phyloP scores from a whole-genome alignment of 92 coral and sea anemone genomes.

The Zoanthus solanderi region DNA sequence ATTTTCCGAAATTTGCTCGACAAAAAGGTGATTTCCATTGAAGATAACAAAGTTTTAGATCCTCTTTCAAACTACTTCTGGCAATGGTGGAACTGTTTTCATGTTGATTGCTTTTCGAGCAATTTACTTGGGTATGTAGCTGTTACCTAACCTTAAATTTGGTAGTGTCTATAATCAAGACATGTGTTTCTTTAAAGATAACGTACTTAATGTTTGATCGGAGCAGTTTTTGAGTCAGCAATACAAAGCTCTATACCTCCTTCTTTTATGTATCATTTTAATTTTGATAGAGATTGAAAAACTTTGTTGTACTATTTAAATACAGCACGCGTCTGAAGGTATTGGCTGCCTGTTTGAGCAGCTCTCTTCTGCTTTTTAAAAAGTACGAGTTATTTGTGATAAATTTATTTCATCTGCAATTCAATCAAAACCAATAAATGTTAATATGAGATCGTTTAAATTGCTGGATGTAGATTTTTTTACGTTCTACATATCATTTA shows the following conservation, averaged over 20 bases:
- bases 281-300: neutral
- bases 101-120: conserved; percentile 6
- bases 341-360: no score
- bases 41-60: neutral
- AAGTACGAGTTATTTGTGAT: no score
- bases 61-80: neutral
- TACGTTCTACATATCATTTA: no score
- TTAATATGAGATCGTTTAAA: no score
- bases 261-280: neutral
- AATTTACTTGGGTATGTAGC: conserved; percentile 30
- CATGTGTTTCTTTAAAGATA: conserved; percentile 27
- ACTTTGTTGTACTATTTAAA: no score
- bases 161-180: neutral
- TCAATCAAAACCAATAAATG: no score
- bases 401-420: no score
- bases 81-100: conserved; percentile 21
- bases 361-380: no score
- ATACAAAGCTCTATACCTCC: no score
- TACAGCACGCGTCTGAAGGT: no score
- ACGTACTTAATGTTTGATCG: neutral
- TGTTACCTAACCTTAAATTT: neutral
- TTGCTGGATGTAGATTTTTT: no score
- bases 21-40: conserved; percentile 6
- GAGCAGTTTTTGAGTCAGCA: neutral
- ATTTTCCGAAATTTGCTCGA: conserved; percentile 7